Conservation (phyloP, 2,888 invertebrate genomes). For the Drosophila hamatofila region DNA sequence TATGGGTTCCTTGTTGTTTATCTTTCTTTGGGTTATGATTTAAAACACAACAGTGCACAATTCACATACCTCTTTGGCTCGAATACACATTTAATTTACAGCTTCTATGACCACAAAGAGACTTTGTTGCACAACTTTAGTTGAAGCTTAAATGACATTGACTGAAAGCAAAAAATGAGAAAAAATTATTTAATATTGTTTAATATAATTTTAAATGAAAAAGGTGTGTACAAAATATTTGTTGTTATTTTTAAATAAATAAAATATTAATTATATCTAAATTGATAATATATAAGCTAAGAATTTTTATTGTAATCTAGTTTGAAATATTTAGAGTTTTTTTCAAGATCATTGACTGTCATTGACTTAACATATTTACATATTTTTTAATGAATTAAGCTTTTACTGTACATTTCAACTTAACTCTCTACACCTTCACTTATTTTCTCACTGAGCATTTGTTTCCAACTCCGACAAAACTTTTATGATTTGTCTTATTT, state of each 20-base stretch:
- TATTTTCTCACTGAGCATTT: background rate
- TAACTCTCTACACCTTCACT: too few species aligned
- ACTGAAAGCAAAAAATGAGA: too few species aligned
- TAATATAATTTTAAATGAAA: background rate
- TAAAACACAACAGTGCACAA: constrained; percentile 14
- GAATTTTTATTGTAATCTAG: too few species aligned
- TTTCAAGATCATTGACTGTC: too few species aligned
- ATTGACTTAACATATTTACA: too few species aligned
- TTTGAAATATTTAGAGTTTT: too few species aligned
- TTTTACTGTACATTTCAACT: too few species aligned
- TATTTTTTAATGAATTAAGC: too few species aligned
- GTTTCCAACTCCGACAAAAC: background rate
- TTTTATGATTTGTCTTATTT: constrained; percentile 1
- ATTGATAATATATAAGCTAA: too few species aligned
- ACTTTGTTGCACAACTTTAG: constrained; percentile 13
- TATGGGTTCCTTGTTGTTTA: constrained; percentile 26
- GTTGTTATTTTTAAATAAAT: too few species aligned
- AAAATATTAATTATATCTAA: too few species aligned
- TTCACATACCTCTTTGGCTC: background rate
- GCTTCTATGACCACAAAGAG: constrained; percentile 1
- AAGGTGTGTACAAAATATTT: too few species aligned
- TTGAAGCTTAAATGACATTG: background rate
- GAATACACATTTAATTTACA: constrained; percentile 23
- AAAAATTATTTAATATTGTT: background rate
- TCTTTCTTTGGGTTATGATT: constrained; percentile 41